Base-by-base conservation (phyloP, 2,797 vertebrate species). In the Odontamblyopus lacepedii region DNA sequence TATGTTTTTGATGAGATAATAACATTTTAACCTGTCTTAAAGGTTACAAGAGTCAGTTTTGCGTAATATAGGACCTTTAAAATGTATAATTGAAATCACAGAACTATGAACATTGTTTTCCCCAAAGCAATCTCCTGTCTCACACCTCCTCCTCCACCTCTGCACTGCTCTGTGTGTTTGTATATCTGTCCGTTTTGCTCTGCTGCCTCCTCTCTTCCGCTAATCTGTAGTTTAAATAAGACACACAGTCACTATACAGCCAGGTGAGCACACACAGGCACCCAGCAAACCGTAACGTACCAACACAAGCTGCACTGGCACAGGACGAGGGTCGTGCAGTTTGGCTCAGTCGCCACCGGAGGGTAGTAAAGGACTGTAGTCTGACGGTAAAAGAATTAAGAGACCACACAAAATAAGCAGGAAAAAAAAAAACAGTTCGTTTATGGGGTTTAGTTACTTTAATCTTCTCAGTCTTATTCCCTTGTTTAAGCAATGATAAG, bases 311-410 rank as follows among this genome's bases (percentile, higher is more conserved):
- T 12, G 62, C 71, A 65, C 38, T 48, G 70, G 75, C 41, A 8
- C 72, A 82, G 63, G 27, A 61, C 62, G 70, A 61, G 71, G 59
- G 55, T 50, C 41, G 35, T 19, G 56, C 63, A 55, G 11, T 82
- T 85, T 30, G 69, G 29, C 7, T 8, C 53, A 76, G 72, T 69
- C n/a, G 50, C 85, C 90, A 91, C 91, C 83, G 67, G 90, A 83
- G 86, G 89, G 88, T 73, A 90, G 89, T 85, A 89, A 83, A 91
- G 87, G 69, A 85, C 91, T 88, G 88, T 48, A 27, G n/a, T 72
- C 72, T 11, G 8, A 57, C 56, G 35, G 72, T 65, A 72, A 69
- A 76, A 75, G 41, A 55, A 65, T 60, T 30, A 30, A 16, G 18
- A 15, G 59, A 30, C 59, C 59, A 61, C 59, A 61, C 59, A 61